phyloP scores from a whole-genome alignment of 2,797 vertebrate species.

The Masticophis lateralis region DNA sequence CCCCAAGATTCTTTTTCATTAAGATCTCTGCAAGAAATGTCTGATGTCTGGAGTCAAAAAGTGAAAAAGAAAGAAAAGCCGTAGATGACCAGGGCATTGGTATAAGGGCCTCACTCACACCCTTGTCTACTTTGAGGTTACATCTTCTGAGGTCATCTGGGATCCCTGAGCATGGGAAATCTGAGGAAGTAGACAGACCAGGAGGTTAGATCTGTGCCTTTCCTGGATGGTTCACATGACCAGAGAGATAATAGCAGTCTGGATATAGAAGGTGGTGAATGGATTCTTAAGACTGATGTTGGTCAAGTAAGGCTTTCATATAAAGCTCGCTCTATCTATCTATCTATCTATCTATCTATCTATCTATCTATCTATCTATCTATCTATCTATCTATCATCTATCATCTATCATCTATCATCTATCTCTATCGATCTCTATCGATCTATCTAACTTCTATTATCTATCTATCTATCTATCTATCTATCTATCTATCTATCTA shows the following conservation, averaged over 20 bases:
- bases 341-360: too few species aligned
- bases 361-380: too few species aligned
- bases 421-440: too few species aligned
- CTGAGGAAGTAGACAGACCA: neutral
- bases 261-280: neutral
- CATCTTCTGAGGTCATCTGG: neutral
- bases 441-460: too few species aligned
- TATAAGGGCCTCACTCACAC: neutral
- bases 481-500: too few species aligned
- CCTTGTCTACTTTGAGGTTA: neutral
- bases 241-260: neutral
- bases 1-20: neutral
- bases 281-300: neutral
- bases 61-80: neutral
- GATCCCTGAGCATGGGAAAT: neutral
- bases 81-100: neutral
- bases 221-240: neutral
- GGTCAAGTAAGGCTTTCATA: too few species aligned
- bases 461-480: too few species aligned
- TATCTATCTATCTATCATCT: too few species aligned
- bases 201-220: neutral
- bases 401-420: too few species aligned
- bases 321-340: too few species aligned
- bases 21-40: neutral
- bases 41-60: neutral